Percentiles rank a stretch among this genome's conserved stretches.
phyloP scores from a whole-genome alignment of 2,113 vertebrate genomes.

The Uria lomvia region DNA sequence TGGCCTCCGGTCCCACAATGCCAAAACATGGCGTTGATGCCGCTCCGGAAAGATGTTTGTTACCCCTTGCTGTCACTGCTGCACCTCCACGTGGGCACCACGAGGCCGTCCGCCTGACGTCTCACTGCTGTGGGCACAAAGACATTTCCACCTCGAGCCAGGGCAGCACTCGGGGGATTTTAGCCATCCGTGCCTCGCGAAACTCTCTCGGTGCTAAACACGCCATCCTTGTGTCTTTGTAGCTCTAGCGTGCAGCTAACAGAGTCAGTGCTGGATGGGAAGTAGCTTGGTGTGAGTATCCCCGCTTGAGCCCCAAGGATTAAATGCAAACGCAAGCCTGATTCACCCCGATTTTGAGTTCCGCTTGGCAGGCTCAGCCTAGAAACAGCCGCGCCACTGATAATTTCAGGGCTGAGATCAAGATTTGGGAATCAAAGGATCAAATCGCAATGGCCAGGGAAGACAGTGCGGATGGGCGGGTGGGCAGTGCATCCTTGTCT shows the following conservation, averaged over 20 bases:
- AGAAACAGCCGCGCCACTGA: background rate
- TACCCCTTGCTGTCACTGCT: background rate
- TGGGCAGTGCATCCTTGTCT: background rate
- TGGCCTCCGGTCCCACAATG: rapidly evolving
- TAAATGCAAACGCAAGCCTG: background rate
- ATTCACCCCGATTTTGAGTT: background rate
- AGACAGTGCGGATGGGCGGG: rapidly evolving
- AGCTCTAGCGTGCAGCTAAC: conserved; percentile 77
- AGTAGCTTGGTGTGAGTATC: conserved; percentile 76
- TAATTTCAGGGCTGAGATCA: background rate
- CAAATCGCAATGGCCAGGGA: rapidly evolving
- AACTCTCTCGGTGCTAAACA: background rate
- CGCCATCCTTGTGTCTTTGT: conserved; percentile 60
- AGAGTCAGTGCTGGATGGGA: conserved; percentile 65
- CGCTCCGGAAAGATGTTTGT: background rate
- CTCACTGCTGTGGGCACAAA: background rate
- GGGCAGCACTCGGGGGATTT: background rate
- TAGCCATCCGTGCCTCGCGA: background rate
- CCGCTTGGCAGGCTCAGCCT: background rate
- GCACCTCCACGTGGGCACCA: rapidly evolving
- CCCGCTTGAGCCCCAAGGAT: background rate
- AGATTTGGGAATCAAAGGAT: background rate
- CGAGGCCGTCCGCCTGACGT: rapidly evolving
- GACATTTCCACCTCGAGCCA: background rate
- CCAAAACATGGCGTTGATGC: rapidly evolving